Conservation (phyloP, 2,113 vertebrate species). For the Psilopogon haemacephalus region DNA sequence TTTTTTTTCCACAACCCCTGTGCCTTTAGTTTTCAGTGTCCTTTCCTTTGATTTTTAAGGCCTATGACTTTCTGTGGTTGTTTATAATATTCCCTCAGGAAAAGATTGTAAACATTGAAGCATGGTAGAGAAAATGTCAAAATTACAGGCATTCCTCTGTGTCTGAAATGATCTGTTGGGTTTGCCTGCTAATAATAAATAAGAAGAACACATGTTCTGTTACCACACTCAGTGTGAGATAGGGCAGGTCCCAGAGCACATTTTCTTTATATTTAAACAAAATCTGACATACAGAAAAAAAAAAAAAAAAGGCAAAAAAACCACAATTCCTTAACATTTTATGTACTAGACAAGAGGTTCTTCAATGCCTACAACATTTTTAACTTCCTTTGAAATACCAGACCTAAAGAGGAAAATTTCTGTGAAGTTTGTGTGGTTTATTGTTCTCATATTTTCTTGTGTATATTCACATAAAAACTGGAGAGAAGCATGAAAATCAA, state of each 20-base stretch:
- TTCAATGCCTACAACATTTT: neutral
- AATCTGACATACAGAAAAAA: neutral
- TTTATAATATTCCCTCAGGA: slow-evolving; percentile 3
- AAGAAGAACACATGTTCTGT: neutral
- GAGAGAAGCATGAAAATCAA: neutral
- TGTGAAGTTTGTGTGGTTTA: neutral
- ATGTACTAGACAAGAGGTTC: neutral
- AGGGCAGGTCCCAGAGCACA: neutral
- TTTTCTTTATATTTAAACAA: slow-evolving; percentile 11
- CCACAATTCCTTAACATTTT: neutral
- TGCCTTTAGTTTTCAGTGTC: neutral
- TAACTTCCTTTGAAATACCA: neutral
- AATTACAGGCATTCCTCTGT: neutral
- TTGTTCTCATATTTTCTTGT: neutral
- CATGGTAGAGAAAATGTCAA: neutral
- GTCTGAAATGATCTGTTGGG: neutral
- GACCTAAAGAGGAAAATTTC: neutral
- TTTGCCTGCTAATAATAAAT: slow-evolving; percentile 9
- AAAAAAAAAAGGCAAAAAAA: neutral
- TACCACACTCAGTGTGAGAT: neutral
- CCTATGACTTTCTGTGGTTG: neutral
- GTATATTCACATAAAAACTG: neutral
- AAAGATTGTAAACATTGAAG: neutral
- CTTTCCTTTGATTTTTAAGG: slow-evolving; percentile 12
- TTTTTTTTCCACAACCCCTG: neutral